phyloP scores from a whole-genome alignment of 2,888 invertebrate species.

The Ormia ochracea region DNA sequence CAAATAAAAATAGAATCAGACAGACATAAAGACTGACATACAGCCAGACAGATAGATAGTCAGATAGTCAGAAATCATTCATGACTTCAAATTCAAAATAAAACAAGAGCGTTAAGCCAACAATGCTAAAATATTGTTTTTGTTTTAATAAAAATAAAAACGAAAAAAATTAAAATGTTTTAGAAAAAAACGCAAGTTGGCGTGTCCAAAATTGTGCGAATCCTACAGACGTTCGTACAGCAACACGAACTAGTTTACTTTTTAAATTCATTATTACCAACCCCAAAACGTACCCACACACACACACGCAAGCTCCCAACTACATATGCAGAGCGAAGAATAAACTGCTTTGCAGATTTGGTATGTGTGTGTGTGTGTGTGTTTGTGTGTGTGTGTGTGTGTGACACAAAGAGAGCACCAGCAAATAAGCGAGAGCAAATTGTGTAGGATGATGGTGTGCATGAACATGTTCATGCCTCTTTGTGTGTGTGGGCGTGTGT shows the following conservation, averaged over 20 bases:
- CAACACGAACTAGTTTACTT: no score
- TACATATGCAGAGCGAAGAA: background rate
- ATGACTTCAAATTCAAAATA: constrained; percentile 60
- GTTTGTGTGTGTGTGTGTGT: background rate
- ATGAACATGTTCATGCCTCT: background rate
- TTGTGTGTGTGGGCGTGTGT: background rate
- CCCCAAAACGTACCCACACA: constrained; percentile 30
- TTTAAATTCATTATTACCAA: constrained; percentile 35
- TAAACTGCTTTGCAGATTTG: background rate
- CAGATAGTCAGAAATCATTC: constrained; percentile 52
- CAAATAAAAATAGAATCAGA: constrained; percentile 22
- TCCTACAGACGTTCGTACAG: constrained; percentile 51
- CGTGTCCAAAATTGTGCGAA: constrained; percentile 63
- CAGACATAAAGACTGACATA: constrained; percentile 23
- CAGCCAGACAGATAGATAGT: constrained; percentile 22
- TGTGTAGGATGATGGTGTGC: constrained; percentile 41
- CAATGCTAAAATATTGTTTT: constrained; percentile 36
- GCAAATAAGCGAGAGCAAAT: constrained; percentile 11
- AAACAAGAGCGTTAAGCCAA: constrained; percentile 37
- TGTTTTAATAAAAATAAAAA: constrained; percentile 26
- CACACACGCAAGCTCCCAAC: background rate
- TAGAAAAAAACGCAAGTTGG: constrained; percentile 60
- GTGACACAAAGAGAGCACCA: background rate
- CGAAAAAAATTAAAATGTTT: constrained; percentile 33
- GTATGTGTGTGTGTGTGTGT: background rate